phyloP scores from a whole-genome alignment of 37 sponge, comb jelly and placozoan species.

The Ianthella basta region DNA sequence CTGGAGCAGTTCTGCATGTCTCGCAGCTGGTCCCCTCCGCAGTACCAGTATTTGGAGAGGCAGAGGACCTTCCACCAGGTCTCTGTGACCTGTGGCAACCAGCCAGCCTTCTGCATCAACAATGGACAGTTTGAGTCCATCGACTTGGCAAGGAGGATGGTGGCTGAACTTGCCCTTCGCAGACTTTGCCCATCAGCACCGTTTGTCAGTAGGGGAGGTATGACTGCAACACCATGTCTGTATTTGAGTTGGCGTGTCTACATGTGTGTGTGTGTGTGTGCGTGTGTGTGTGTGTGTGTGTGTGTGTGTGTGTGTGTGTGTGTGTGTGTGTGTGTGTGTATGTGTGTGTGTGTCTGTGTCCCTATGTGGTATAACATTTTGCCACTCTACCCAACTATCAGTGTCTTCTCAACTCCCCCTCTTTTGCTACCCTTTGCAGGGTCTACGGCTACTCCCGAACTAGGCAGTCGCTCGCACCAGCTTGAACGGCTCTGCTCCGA shows the following conservation, averaged over 20 bases:
- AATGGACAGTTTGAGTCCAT: neutral
- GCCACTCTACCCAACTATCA: neutral
- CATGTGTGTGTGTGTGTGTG: too few species aligned
- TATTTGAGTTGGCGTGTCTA: neutral
- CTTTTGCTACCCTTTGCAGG: neutral
- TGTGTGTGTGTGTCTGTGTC: too few species aligned
- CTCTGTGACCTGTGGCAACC: neutral
- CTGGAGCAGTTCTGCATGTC: conserved; percentile 34
- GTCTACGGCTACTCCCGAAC: neutral
- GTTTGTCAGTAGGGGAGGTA: too few species aligned
- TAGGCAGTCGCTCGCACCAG: neutral
- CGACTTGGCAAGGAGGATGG: neutral
- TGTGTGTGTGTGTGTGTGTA: too few species aligned
- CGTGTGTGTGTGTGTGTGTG: too few species aligned
- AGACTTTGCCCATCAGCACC: neutral
- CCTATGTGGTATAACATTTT: too few species aligned
- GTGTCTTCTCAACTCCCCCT: neutral
- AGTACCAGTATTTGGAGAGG: conserved; percentile 29
- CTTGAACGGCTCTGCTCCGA: conserved; percentile 37
- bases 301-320: neutral
- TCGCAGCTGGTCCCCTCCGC: conserved; percentile 26
- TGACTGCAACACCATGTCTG: too few species aligned
- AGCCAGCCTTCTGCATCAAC: neutral
- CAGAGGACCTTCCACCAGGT: neutral
- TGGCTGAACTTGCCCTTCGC: neutral